Evolutionary conservation across 2,113 vertebrate species (phyloP).

Genomic region (Silurus meridionalis): DNA sequence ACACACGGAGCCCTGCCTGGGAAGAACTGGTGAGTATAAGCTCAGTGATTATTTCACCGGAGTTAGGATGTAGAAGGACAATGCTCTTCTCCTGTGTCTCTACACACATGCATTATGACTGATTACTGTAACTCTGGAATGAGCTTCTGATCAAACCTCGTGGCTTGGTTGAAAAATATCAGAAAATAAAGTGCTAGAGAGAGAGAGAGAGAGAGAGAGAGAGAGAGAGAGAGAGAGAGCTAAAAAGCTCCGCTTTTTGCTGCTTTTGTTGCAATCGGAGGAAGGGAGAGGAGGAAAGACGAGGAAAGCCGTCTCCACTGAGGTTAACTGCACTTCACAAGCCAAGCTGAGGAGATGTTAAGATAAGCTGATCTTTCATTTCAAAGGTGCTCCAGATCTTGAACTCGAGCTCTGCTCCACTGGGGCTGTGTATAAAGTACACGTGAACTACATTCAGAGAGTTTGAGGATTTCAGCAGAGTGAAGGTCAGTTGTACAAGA

Average conservation of each 20-base stretch:
- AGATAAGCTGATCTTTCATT: background rate
- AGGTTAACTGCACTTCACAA: background rate
- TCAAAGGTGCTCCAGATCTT: background rate
- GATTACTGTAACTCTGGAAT: background rate
- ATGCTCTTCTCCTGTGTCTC: too few relatives aligned
- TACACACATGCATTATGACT: background rate
- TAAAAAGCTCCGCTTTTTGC: background rate
- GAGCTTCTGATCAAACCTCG: background rate
- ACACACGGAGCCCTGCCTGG: conserved; percentile 84
- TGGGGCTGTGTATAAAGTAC: background rate
- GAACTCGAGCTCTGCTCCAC: background rate
- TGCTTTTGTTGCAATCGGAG: conserved; percentile 20
- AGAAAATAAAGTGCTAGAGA: background rate
- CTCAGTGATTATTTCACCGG: background rate
- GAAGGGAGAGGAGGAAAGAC: background rate
- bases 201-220: too few relatives aligned
- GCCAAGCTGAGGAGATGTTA: background rate
- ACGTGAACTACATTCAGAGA: background rate
- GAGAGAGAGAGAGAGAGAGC: background rate
- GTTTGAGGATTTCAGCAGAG: background rate
- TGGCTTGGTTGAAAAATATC: background rate
- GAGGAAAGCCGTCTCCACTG: background rate
- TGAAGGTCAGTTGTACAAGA: background rate
- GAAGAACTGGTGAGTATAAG: conserved; percentile 76
- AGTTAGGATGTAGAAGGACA: background rate